A percentile compares a stretch with the other conserved stretches of the same genome.
phyloP scores from a whole-genome alignment of 2,113 vertebrate genomes.

The Lophura nycthemera region DNA sequence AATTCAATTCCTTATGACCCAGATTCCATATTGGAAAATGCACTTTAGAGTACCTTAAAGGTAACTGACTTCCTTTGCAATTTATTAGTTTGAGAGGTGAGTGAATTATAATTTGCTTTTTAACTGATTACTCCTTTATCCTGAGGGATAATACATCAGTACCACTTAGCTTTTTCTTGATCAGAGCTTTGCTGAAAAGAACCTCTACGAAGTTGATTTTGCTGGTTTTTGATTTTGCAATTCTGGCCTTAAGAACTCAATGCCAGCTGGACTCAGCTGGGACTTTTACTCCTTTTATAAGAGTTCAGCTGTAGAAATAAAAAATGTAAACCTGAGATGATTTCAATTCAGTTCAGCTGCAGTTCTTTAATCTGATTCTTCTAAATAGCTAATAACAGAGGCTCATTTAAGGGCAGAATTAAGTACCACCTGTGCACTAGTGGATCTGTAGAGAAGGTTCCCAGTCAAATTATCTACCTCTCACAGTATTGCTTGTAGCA shows the following conservation, averaged over 20 bases:
- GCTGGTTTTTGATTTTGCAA: background rate
- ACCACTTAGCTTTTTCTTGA: background rate
- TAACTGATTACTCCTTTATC: background rate
- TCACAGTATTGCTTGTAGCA: background rate
- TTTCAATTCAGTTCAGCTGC: background rate
- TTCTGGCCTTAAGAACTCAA: background rate
- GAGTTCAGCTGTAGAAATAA: background rate
- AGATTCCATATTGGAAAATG: background rate
- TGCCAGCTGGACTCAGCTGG: background rate
- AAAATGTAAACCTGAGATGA: background rate
- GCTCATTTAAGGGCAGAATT: background rate
- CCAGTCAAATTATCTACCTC: background rate
- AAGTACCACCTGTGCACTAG: background rate
- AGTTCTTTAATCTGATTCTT: background rate
- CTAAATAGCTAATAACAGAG: background rate
- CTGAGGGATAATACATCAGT: background rate
- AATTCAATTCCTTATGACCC: background rate
- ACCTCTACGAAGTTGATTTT: background rate
- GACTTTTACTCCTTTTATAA: background rate
- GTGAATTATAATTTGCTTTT: background rate
- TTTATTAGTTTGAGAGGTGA: conserved; percentile 14
- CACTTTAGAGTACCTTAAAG: background rate
- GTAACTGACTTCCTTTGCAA: background rate
- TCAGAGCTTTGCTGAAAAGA: background rate
- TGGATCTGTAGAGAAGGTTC: background rate